Evolutionary conservation across 2,113 vertebrate genomes (phyloP).

Genomic region (Rhodinocichla rosea): DNA sequence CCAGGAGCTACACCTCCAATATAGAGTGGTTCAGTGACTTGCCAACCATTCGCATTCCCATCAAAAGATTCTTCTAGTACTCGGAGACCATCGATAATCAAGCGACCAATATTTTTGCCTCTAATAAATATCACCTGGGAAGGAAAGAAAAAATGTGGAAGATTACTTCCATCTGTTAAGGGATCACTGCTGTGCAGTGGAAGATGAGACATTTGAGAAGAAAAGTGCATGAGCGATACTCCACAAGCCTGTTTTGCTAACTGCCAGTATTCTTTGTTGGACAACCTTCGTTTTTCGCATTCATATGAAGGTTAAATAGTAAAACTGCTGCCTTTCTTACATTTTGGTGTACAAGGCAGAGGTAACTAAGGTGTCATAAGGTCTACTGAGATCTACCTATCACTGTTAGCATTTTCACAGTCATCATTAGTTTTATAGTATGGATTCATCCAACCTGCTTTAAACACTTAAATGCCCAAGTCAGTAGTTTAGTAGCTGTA

Average conservation of each 20-base stretch:
- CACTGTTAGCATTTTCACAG: background rate
- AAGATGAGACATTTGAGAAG: background rate
- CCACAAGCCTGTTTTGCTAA: background rate
- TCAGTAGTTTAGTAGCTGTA: background rate
- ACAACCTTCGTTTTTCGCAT: background rate
- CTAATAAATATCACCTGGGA: conserved; percentile 84
- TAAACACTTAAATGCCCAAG: background rate
- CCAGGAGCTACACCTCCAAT: conserved; percentile 88
- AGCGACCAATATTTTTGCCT: conserved; percentile 77
- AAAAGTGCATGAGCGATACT: background rate
- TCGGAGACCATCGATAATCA: conserved; percentile 86
- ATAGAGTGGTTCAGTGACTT: conserved; percentile 81
- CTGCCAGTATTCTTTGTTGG: background rate
- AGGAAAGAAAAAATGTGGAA: background rate
- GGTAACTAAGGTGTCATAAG: background rate
- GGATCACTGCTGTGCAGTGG: background rate
- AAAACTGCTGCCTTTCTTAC: background rate
- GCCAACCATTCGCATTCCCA: conserved; percentile 66
- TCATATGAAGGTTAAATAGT: background rate
- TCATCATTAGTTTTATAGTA: background rate
- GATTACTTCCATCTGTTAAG: background rate
- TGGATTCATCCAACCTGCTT: background rate
- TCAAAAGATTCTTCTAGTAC: conserved; percentile 78
- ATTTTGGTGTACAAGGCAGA: background rate
- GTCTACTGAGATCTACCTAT: background rate